Evolutionary conservation across 2,797 vertebrate species (phyloP).

Genomic region (Melanotaenia nigrans): DNA sequence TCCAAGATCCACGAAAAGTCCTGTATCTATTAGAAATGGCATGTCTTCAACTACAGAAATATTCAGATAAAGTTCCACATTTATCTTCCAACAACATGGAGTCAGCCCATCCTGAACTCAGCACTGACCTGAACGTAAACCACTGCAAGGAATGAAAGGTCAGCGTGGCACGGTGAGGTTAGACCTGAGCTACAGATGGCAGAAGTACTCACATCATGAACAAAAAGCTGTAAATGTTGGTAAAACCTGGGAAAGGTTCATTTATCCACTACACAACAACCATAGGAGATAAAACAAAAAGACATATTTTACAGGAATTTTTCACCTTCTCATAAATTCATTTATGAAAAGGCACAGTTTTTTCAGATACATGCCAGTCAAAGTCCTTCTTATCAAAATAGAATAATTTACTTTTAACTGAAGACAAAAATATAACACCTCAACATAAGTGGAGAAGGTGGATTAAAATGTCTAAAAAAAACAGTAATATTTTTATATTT

Average conservation of each 20-base stretch:
- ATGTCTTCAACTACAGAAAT: no score
- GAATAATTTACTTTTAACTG: constrained; percentile 36
- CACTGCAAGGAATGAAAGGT: constrained; percentile 21
- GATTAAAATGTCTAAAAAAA: not conserved
- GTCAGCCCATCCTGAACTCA: constrained; percentile 7
- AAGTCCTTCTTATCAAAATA: constrained; percentile 43
- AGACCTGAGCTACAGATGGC: constrained; percentile 9
- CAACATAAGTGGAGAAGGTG: not conserved
- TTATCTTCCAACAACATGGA: not conserved
- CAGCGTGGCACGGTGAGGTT: constrained; percentile 43
- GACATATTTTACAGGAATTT: constrained; percentile 48
- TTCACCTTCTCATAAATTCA: constrained; percentile 83
- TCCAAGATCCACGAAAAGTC: not conserved
- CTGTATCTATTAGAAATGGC: not conserved
- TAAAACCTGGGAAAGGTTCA: constrained; percentile 61
- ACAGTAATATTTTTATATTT: constrained; percentile 2
- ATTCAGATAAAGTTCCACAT: no score
- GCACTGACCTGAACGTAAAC: constrained; percentile 11
- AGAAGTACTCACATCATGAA: not conserved
- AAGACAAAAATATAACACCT: constrained; percentile 22
- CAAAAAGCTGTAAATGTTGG: not conserved
- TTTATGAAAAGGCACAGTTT: constrained; percentile 86
- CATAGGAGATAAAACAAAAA: constrained; percentile 32
- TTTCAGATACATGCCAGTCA: constrained; percentile 12
- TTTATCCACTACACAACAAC: constrained; percentile 33